Conservation (phyloP, 2,797 vertebrate genomes). For the Sarcoramphus papa region DNA sequence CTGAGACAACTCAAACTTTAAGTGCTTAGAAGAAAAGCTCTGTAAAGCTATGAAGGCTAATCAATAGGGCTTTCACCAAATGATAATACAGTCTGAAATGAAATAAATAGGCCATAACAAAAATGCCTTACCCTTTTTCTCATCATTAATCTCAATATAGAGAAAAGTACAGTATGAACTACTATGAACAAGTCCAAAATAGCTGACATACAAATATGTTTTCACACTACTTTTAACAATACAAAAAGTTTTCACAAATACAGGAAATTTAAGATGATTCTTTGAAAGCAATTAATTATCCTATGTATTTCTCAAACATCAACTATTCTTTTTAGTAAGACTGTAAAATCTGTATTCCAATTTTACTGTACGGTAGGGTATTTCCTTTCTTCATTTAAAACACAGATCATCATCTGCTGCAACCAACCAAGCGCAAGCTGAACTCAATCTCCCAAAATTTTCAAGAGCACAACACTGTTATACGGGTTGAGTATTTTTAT, state of each 20-base stretch:
- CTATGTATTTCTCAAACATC: not conserved
- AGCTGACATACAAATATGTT: not conserved
- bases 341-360: not conserved
- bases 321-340: not conserved
- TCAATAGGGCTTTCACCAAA: constrained; percentile 63
- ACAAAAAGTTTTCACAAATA: not conserved
- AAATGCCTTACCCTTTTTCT: constrained; percentile 40
- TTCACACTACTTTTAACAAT: constrained; percentile 9
- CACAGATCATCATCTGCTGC: not conserved
- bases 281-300: not conserved
- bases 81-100: constrained; percentile 60
- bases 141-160: constrained; percentile 37
- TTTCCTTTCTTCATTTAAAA: not conserved
- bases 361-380: not conserved
- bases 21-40: constrained; percentile 56
- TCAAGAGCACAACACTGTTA: not conserved
- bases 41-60: constrained; percentile 63
- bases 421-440: not conserved
- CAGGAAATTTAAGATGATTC: not conserved
- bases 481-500: not conserved
- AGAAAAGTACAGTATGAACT: constrained; percentile 21
- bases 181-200: not conserved
- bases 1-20: constrained; percentile 58
- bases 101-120: constrained; percentile 61
- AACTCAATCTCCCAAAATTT: not conserved